Evolutionary conservation across 2,797 vertebrate genomes (phyloP), one percentile per base, ranked within the genome.

Genomic region (Gymnoscopelus microlampas): DNA sequence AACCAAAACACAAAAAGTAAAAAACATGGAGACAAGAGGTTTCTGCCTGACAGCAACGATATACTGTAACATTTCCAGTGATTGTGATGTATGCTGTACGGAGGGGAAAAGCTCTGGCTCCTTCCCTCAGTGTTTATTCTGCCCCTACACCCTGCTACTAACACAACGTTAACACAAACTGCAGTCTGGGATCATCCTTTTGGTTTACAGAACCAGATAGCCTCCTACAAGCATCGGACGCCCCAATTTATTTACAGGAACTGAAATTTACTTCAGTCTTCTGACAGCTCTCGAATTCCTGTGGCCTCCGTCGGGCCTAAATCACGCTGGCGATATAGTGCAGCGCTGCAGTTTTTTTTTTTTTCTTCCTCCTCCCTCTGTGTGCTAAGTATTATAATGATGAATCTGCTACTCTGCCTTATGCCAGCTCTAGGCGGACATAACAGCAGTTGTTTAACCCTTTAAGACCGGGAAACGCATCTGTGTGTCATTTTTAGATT

Each of bases 311-410:
- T 77, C 61, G 87, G 65, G 87, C 81, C 87, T 90, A 90, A 92
- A 91, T 92, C 89, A 89, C 74, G 72, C 80, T 83, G 71, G 85
- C 64, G 79, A 86, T 89, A 88, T 82, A 89, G 84, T 77, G 81
- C 81, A 89, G 89, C 81, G 74, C 85, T 82, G 78, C 77, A 73
- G 85, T 87, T 89, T 82, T 53, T 70, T 71, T 55, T 60, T 81
- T 69, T 54, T 80, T 79, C 82, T 81, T 83, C 88, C 71, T 60
- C 81, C 80, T 82, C 81, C 83, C 88, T 88, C 83, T 72, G 80
- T 90, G 87, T 90, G 87, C 85, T 93, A 91, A 94, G 90, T 93
- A 93, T 93, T 88, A 88, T 93, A 90, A 91, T 92, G 92, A 94
- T 93, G 88, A 91, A 95, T 94, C 87, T 90, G 79, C 89, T 86